Evolutionary conservation across 2,797 vertebrate species (phyloP), one percentile per base, ranked within the genome.

Genomic region (Huso huso): DNA sequence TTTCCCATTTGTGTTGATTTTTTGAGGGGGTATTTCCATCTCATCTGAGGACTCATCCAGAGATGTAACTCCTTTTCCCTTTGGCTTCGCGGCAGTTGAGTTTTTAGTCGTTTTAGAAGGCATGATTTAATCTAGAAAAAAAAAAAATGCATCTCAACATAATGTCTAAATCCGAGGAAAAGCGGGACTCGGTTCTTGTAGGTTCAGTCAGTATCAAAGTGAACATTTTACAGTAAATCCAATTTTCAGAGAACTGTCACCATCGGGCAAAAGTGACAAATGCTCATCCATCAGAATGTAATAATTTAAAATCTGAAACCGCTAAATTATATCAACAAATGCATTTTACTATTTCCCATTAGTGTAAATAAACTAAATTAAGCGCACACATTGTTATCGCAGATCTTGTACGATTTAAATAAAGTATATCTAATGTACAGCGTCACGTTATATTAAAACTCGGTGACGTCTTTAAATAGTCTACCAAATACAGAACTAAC

Each of bases 21-120:
- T 78, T 86, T 78, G 74, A 72, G 82, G 83, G 81, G 84, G 77
- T 69, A 81, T 79, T 78, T 84, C 81, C 82, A 84, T 75, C 83
- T 89, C 89, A 76, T 89, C 88, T 71, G 81, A 86, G 66, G 87
- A 90, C 72, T 87, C 84, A 85, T 88, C 84, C 71, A 75, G 84
- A 65, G 85, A 78, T 79, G 82, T 84, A 78, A 88, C 85, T 77
- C 86, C 84, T 76, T 82, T 89, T 81, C 86, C 83, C 84, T 82
- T 83, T 59, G 62, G 71, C 75, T 74, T 89, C 73, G 85, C 90
- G 72, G 91, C 92, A 37, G 87, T 88, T 49, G 93, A 94, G 77
- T 78, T 74, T 85, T 95, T 95, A 73, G 85, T 82, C 74, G 86
- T 90, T 86, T 89, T 95, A 67, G 88, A 87, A 78, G 92, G 90